Percentiles rank a stretch among this genome's conserved stretches.
Conservation (phyloP, 2,113 vertebrate genomes). For the Scopus umbretta region DNA sequence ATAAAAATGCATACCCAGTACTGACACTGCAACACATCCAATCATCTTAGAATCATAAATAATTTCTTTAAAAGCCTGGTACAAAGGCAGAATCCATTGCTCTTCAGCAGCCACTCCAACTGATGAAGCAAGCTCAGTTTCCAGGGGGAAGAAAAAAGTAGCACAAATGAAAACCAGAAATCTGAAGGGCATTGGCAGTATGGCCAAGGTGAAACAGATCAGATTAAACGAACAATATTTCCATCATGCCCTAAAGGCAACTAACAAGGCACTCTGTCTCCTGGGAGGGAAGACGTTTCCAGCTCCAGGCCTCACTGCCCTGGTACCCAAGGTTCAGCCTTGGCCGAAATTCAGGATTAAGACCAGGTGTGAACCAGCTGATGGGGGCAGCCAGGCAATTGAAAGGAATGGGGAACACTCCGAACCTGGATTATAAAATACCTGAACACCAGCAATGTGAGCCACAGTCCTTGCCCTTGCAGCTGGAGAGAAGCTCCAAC, state of each 20-base stretch:
- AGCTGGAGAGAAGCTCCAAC: neutral
- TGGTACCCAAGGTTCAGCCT: neutral
- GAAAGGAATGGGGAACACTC: neutral
- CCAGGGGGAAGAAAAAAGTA: neutral
- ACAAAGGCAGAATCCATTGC: neutral
- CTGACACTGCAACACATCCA: neutral
- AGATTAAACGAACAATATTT: neutral
- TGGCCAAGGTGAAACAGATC: neutral
- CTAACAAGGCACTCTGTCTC: neutral
- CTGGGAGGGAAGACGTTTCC: neutral
- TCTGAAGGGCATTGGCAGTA: neutral
- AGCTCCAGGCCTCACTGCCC: neutral
- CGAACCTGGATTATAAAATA: neutral
- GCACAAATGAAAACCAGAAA: neutral
- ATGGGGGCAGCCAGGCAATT: accelerated
- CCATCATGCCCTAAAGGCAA: neutral
- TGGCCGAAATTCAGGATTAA: neutral
- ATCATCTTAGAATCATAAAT: neutral
- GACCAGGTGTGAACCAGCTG: neutral
- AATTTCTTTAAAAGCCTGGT: neutral
- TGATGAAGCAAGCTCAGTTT: neutral
- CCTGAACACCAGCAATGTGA: neutral
- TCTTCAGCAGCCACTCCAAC: neutral
- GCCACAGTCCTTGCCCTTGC: neutral
- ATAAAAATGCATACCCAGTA: neutral